phyloP scores from a whole-genome alignment of 2,113 vertebrate species.

The Andinoacara biseriatus region DNA sequence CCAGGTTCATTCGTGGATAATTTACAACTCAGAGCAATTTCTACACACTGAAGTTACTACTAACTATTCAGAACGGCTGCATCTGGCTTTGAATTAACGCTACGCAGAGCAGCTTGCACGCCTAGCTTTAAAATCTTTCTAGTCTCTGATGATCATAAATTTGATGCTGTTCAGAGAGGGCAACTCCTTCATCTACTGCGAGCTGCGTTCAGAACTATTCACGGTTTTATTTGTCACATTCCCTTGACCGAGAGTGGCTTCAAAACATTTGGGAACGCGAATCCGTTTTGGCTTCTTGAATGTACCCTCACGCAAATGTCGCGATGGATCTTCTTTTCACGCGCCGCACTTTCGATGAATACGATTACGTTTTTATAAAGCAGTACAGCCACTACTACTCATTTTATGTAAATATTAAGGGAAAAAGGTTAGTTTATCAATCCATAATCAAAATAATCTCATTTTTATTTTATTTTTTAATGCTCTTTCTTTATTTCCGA shows the following conservation, averaged over 20 bases:
- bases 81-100: conserved; percentile 18
- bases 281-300: conserved; percentile 48
- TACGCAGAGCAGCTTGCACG: not conserved
- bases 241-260: not conserved
- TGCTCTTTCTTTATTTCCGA: not conserved
- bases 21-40: conserved; percentile 22
- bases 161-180: conserved; percentile 62
- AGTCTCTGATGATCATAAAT: conserved; percentile 58
- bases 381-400: not conserved
- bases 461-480: not conserved
- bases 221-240: not conserved
- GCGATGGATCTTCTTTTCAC: not conserved
- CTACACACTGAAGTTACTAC: conserved; percentile 34
- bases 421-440: too few relatives aligned
- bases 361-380: not conserved
- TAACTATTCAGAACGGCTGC: conserved; percentile 9
- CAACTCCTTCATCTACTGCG: conserved; percentile 59
- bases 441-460: not conserved
- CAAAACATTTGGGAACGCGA: conserved; percentile 35
- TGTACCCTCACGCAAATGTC: not conserved
- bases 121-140: conserved; percentile 28
- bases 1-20: conserved; percentile 61
- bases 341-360: conserved; percentile 49
- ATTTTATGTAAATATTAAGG: accelerated
- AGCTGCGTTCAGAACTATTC: conserved; percentile 59